A percentile compares a stretch with the other conserved stretches of the same genome.
Evolutionary conservation across 92 coral and sea anemone genomes (phyloP).

Genomic region (Zoanthus gigantus): DNA sequence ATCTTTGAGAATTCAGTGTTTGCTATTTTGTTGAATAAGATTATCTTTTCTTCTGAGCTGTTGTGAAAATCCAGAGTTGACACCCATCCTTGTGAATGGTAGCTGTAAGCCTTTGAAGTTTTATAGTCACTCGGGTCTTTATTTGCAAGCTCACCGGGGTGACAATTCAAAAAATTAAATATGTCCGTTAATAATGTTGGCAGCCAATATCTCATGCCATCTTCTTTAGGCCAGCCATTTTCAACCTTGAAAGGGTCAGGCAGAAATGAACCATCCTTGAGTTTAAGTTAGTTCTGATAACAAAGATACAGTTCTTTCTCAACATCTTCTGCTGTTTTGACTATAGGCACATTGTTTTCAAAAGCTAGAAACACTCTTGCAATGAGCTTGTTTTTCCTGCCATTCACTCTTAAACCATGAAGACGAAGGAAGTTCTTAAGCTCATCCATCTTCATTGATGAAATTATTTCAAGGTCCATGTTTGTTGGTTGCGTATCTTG

Average conservation of each 20-base stretch:
- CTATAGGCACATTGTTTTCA: slow-evolving; percentile 53
- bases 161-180: slow-evolving; percentile 48
- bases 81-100: slow-evolving; percentile 57
- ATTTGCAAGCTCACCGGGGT: slow-evolving; percentile 57
- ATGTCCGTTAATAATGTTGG: slow-evolving; percentile 43
- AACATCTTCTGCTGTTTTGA: slow-evolving; percentile 55
- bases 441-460: slow-evolving; percentile 54
- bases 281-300: slow-evolving; percentile 43
- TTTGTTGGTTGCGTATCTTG: slow-evolving; percentile 12
- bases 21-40: slow-evolving; percentile 4
- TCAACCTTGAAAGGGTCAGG: slow-evolving; percentile 59
- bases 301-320: slow-evolving; percentile 43
- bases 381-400: slow-evolving; percentile 57
- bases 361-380: slow-evolving; percentile 56
- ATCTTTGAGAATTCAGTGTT: slow-evolving; percentile 49
- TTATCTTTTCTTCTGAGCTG: background rate
- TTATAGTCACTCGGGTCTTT: slow-evolving; percentile 52
- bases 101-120: slow-evolving; percentile 59
- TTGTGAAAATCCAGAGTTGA: slow-evolving; percentile 46
- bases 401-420: slow-evolving; percentile 49
- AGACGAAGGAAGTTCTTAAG: slow-evolving; percentile 55
- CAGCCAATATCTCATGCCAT: slow-evolving; percentile 47
- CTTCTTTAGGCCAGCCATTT: slow-evolving; percentile 45
- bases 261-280: slow-evolving; percentile 24
- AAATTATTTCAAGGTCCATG: slow-evolving; percentile 52